A percentile compares a stretch with the other conserved stretches of the same genome.
Conservation (phyloP, 2,113 vertebrate species). For the Cheilinus undulatus region DNA sequence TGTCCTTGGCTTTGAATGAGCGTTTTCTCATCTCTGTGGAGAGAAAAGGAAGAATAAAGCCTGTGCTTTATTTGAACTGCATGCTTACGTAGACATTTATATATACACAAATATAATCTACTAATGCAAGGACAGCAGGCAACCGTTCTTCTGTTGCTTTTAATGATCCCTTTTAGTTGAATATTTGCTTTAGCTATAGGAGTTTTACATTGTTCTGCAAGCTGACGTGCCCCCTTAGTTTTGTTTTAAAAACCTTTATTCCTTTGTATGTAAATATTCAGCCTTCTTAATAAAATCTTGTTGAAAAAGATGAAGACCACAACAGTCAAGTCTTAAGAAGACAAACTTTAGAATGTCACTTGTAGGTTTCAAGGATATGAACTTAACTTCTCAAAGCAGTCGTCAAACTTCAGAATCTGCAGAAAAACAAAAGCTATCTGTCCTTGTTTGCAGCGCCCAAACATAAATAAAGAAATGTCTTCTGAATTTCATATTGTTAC, state of each 20-base stretch:
- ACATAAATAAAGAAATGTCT: neutral
- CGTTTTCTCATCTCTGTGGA: neutral
- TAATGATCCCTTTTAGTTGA: neutral
- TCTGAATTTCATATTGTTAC: neutral
- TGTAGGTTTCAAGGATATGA: constrained; percentile 10
- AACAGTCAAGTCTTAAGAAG: neutral
- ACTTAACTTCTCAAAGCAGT: constrained; percentile 30
- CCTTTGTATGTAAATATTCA: too few species aligned
- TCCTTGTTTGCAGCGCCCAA: neutral
- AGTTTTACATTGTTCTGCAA: too few species aligned
- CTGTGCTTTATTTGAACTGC: neutral
- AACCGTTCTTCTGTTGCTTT: neutral
- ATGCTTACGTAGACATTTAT: neutral
- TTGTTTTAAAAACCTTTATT: too few species aligned
- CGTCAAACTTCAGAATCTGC: constrained; percentile 5
- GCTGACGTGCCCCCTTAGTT: too few species aligned
- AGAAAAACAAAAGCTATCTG: constrained; percentile 1
- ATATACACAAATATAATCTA: neutral
- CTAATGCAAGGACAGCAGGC: neutral
- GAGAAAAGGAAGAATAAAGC: constrained; percentile 10
- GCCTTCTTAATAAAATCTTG: too few species aligned
- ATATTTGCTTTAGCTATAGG: too few species aligned
- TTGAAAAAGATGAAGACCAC: too few species aligned
- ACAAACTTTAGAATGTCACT: neutral
- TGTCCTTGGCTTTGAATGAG: constrained; percentile 47